These are phyloP conservation scores for Drosophila phalerata DNA, from an alignment of 2,888 invertebrate species.

Conservation along the genomic window DNA sequence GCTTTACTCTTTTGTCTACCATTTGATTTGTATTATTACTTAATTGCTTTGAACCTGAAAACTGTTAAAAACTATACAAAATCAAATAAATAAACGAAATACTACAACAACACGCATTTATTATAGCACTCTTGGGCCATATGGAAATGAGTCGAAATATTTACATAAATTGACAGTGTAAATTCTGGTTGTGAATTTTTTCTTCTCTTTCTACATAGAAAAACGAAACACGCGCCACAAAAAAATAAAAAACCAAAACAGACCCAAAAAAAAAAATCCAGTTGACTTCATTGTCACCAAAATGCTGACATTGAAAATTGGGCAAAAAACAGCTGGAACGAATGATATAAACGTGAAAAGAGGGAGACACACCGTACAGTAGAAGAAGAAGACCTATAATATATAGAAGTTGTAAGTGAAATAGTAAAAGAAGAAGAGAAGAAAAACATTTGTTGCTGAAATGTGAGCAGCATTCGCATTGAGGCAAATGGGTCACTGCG, in stretches of 20 bases:
- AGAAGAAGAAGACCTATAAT: background rate
- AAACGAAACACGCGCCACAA: constrained; percentile 60
- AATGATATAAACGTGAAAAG: constrained; percentile 11
- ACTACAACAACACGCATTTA: constrained; percentile 45
- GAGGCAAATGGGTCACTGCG: constrained; percentile 72
- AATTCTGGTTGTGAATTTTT: constrained; percentile 48
- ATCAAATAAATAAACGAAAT: constrained; percentile 9
- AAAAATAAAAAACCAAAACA: constrained; percentile 14
- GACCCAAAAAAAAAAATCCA: constrained; percentile 40
- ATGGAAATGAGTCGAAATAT: constrained; percentile 59
- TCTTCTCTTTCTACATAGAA: constrained; percentile 26
- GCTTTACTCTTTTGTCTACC: constrained; percentile 42
- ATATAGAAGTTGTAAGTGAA: constrained; percentile 12
- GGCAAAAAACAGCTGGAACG: constrained; percentile 43
- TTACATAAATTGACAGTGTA: constrained; percentile 61
- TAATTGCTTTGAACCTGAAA: constrained; percentile 79
- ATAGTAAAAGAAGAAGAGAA: constrained; percentile 5
- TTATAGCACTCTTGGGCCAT: constrained; percentile 25
- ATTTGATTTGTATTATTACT: constrained; percentile 78
- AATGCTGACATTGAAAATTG: constrained; percentile 70
- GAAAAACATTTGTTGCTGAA: constrained; percentile 46
- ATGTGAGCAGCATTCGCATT: constrained; percentile 70
- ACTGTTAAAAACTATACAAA: constrained; percentile 33
- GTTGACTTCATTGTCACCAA: constrained; percentile 69
- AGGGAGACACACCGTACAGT: background rate